Percentiles rank a stretch among this genome's conserved stretches.
Evolutionary conservation across 37 sponge, comb jelly and placozoan species (phyloP).

Genomic region (Halichondria panicea): DNA sequence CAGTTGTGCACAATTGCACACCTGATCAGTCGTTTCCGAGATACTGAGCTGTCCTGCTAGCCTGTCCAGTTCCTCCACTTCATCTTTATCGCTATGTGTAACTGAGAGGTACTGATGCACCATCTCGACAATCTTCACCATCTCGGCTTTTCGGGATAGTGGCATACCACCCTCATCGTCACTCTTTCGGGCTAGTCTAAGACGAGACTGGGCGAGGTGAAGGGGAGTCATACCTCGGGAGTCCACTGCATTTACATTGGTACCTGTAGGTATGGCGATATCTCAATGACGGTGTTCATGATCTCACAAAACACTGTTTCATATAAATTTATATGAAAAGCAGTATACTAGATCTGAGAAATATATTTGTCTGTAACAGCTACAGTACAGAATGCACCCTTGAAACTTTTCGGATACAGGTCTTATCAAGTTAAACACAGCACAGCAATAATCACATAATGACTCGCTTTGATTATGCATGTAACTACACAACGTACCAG

Average conservation of each 20-base stretch:
- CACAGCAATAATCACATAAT: too few species aligned
- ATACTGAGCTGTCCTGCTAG: conserved; percentile 58
- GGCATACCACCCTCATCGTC: conserved; percentile 10
- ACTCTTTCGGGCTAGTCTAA: conserved; percentile 33
- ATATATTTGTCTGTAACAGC: too few species aligned
- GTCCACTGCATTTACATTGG: conserved; percentile 54
- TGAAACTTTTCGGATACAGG: too few species aligned
- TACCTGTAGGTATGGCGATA: conserved; percentile 50
- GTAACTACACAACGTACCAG: conserved; percentile 52
- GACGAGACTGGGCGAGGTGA: conserved; percentile 62
- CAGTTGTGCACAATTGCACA: not conserved
- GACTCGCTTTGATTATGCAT: too few species aligned
- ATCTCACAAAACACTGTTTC: too few species aligned
- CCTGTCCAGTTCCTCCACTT: conserved; percentile 47
- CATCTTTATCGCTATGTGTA: conserved; percentile 28
- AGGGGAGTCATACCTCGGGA: conserved; percentile 58
- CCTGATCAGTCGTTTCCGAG: conserved; percentile 64
- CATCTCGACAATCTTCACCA: conserved; percentile 61
- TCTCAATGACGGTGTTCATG: too few species aligned
- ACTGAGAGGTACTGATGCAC: conserved; percentile 47
- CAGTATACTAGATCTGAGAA: too few species aligned
- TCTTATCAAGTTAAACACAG: too few species aligned
- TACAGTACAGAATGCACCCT: too few species aligned
- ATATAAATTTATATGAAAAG: too few species aligned
- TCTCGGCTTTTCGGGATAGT: conserved; percentile 31